These are phyloP conservation scores for Mystacides longicornis DNA, from an alignment of 2,888 invertebrate species.

Conservation along the genomic window DNA sequence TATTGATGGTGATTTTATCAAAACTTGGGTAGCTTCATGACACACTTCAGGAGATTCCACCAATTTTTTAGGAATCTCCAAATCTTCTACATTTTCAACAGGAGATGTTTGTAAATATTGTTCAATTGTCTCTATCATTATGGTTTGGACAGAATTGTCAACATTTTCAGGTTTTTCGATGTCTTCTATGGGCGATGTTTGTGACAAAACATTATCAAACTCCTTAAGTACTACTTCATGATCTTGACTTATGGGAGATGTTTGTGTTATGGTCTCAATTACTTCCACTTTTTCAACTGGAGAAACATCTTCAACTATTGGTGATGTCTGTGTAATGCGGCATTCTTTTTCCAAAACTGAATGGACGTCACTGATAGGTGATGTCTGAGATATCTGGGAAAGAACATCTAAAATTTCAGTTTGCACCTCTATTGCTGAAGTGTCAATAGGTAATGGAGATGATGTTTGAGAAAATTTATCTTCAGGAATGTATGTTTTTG, in stretches of 20 bases:
- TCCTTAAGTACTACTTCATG: constrained; percentile 31
- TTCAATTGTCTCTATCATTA: constrained; percentile 31
- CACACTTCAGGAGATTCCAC: constrained; percentile 21
- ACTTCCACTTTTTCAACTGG: constrained; percentile 17
- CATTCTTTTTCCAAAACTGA: not conserved
- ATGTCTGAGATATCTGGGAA: constrained; percentile 27
- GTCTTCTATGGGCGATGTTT: constrained; percentile 5
- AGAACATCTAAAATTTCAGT: constrained; percentile 37
- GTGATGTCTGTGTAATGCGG: not conserved
- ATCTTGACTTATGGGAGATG: constrained; percentile 33
- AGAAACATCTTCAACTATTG: not conserved
- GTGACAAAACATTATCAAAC: constrained; percentile 3
- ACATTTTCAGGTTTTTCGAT: constrained; percentile 34
- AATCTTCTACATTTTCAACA: constrained; percentile 27
- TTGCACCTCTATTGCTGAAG: constrained; percentile 36
- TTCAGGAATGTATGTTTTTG: constrained; percentile 38
- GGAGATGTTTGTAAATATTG: constrained; percentile 26
- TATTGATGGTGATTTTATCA: constrained; percentile 25
- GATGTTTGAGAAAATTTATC: constrained; percentile 49
- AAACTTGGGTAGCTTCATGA: constrained; percentile 20
- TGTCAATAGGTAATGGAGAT: constrained; percentile 33
- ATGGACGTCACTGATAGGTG: constrained; percentile 5
- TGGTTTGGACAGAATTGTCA: constrained; percentile 37
- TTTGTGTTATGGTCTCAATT: constrained; percentile 16
- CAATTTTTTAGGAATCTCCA: constrained; percentile 32